A percentile compares a stretch with the other conserved stretches of the same genome.
Conservation (phyloP, 2,113 vertebrate species). For the Hypanus sabinus region DNA sequence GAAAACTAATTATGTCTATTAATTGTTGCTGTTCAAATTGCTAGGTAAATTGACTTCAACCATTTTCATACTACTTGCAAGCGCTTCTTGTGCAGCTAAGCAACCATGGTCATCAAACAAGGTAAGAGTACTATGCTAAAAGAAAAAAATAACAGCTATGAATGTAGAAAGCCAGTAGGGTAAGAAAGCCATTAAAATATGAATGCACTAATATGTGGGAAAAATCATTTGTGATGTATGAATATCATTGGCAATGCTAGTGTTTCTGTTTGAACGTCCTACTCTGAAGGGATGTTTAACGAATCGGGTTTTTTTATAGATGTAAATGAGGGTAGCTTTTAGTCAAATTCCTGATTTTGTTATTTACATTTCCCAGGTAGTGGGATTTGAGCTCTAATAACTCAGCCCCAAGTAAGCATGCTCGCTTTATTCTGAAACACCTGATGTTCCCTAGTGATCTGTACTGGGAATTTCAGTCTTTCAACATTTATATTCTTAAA, state of each 20-base stretch:
- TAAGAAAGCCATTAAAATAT: neutral
- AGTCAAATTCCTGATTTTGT: too few relatives aligned
- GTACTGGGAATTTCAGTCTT: neutral
- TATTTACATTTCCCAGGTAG: too few relatives aligned
- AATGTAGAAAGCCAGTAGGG: neutral
- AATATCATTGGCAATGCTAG: too few relatives aligned
- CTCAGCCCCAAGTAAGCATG: too few relatives aligned
- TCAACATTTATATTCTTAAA: neutral
- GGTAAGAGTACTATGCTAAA: neutral
- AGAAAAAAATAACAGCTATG: neutral
- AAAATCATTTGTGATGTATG: too few relatives aligned
- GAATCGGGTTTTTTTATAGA: too few relatives aligned
- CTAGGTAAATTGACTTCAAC: neutral
- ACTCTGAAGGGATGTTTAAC: too few relatives aligned
- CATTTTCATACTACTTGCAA: neutral
- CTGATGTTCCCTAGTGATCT: neutral
- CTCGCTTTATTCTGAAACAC: too few relatives aligned
- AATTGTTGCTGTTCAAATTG: neutral
- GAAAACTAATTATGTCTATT: neutral
- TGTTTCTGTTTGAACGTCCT: too few relatives aligned
- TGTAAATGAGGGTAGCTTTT: too few relatives aligned
- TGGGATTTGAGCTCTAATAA: too few relatives aligned
- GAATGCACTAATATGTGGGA: too few relatives aligned
- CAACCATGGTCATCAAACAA: constrained; percentile 1
- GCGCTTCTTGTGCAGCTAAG: neutral